Percentiles rank a stretch among this genome's conserved stretches.
These are phyloP conservation scores for Neomonachus schauinslandi DNA, from an alignment of 2,113 vertebrate species.

Conservation along the genomic window DNA sequence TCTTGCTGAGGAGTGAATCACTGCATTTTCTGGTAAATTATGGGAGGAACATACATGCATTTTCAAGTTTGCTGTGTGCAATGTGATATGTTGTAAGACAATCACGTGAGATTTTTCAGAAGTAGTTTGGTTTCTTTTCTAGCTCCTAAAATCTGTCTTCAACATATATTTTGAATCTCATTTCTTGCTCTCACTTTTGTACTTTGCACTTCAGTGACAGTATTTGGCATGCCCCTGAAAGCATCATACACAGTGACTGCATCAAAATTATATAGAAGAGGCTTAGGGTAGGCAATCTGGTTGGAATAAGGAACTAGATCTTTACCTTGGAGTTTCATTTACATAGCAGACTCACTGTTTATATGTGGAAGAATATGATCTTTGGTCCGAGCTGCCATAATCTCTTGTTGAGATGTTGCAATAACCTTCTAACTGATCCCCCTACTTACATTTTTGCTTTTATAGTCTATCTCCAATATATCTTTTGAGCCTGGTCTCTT, in stretches of 20 bases:
- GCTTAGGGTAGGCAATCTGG: not conserved
- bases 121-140: conserved; percentile 1
- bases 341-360: not conserved
- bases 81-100: not conserved
- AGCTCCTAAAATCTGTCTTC: not conserved
- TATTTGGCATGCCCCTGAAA: not conserved
- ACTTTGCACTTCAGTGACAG: not conserved
- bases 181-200: not conserved
- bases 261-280: not conserved
- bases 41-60: not conserved
- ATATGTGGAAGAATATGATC: not conserved
- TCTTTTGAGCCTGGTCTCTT: not conserved
- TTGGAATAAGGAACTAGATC: not conserved
- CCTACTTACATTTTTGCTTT: not conserved
- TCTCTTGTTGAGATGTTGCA: not conserved
- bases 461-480: not conserved
- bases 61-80: conserved; percentile 9
- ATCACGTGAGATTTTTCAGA: not conserved
- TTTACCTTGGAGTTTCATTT: conserved; percentile 6
- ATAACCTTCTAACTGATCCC: not conserved
- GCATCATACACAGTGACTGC: not conserved
- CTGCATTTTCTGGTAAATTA: conserved; percentile 25
- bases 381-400: not conserved
- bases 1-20: conserved; percentile 39
- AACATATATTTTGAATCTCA: not conserved